phyloP scores from a whole-genome alignment of 2,113 vertebrate species.

The Saccopteryx bilineata region DNA sequence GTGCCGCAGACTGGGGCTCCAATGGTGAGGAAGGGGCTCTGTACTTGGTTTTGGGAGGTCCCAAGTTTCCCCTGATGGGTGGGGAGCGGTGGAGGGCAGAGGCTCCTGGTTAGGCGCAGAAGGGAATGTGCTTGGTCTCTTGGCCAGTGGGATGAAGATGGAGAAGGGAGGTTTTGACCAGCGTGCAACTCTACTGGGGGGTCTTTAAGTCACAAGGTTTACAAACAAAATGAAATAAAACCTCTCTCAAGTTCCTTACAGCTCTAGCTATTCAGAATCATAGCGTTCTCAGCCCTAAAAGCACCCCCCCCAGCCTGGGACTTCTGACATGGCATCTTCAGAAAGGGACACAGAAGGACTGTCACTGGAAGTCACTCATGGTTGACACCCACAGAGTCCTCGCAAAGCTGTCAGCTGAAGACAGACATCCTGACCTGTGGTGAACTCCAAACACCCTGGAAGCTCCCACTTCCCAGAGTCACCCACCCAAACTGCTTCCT shows the following conservation, averaged over 20 bases:
- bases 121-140: background rate
- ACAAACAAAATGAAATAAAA: background rate
- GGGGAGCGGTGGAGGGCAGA: background rate
- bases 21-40: background rate
- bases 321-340: background rate
- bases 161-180: background rate
- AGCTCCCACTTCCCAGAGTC: background rate
- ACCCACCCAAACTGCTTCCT: background rate
- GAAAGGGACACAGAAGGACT: background rate
- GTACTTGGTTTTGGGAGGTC: background rate
- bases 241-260: background rate
- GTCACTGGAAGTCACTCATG: background rate
- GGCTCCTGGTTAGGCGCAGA: background rate
- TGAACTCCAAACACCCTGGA: background rate
- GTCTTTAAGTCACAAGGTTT: background rate
- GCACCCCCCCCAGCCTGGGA: background rate
- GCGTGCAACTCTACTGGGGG: background rate
- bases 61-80: background rate
- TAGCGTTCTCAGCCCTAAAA: background rate
- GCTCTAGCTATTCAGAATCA: background rate
- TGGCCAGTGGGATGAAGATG: background rate
- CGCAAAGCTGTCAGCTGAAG: background rate
- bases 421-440: background rate
- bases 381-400: background rate
- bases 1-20: rapidly evolving